A percentile compares a stretch with the other conserved stretches of the same genome.
Conservation (phyloP, 2,797 vertebrate species). For the Melanotaenia parkinsoni region DNA sequence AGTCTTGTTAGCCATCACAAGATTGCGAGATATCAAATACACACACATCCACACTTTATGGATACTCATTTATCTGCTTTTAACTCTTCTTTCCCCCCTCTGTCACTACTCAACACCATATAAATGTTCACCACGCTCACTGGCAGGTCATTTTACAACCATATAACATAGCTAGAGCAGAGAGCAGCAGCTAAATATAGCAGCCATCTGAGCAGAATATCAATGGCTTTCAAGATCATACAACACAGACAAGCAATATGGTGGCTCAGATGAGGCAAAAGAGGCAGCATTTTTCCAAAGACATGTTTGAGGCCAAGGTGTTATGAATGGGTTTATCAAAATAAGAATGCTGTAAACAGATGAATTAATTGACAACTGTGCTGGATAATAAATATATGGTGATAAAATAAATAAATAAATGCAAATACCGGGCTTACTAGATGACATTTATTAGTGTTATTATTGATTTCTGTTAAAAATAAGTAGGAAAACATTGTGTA, state of each 20-base stretch:
- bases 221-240: slow-evolving; percentile 57
- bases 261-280: slow-evolving; percentile 27
- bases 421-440: background rate
- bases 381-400: background rate
- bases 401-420: too few relatives aligned
- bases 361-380: slow-evolving; percentile 1
- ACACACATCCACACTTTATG: background rate
- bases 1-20: background rate
- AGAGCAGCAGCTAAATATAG: slow-evolving; percentile 63
- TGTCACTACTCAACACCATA: slow-evolving; percentile 7
- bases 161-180: slow-evolving; percentile 47
- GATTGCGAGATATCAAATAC: background rate
- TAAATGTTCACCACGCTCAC: slow-evolving; percentile 19
- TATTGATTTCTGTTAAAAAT: background rate
- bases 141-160: slow-evolving; percentile 65
- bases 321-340: slow-evolving; percentile 18
- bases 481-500: too few relatives aligned
- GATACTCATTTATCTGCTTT: background rate
- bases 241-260: slow-evolving; percentile 4
- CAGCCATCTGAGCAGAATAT: slow-evolving; percentile 54
- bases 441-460: slow-evolving; percentile 2
- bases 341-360: slow-evolving; percentile 8
- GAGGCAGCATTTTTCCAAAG: slow-evolving; percentile 21
- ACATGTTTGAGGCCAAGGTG: slow-evolving; percentile 6
- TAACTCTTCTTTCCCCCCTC: background rate